Evolutionary conservation across 2,888 invertebrate species (phyloP).

Genomic region (Troilus luridus): DNA sequence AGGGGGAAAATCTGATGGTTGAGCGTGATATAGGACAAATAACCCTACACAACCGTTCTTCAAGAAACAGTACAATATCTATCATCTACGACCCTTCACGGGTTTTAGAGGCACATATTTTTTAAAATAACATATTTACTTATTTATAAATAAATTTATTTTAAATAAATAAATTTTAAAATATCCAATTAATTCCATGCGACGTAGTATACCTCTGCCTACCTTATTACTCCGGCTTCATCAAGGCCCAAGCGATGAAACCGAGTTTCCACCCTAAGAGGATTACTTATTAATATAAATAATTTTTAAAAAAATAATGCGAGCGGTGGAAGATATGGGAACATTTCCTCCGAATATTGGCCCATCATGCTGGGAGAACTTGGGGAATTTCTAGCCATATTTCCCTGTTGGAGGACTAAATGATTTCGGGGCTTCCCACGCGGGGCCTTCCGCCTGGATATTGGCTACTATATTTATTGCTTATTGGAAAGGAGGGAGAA

Average conservation of each 20-base stretch:
- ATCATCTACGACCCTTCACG: too few species aligned
- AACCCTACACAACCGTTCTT: too few species aligned
- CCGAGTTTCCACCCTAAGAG: background rate
- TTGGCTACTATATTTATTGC: slow-evolving; percentile 36
- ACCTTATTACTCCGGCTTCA: too few species aligned
- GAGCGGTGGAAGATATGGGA: background rate
- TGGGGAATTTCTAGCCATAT: slow-evolving; percentile 28
- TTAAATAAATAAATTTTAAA: too few species aligned
- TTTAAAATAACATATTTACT: too few species aligned
- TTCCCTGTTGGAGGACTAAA: slow-evolving; percentile 33
- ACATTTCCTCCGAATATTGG: background rate
- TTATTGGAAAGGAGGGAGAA: slow-evolving; percentile 17
- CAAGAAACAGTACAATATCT: too few species aligned
- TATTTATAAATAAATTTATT: too few species aligned
- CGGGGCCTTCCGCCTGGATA: slow-evolving; percentile 8
- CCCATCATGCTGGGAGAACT: slow-evolving; percentile 8
- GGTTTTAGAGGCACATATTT: too few species aligned
- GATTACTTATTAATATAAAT: background rate
- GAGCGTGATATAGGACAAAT: too few species aligned
- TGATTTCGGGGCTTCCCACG: slow-evolving; percentile 32
- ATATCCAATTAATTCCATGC: too few species aligned
- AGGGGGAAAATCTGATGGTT: too few species aligned
- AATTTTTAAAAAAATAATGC: background rate
- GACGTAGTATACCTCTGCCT: too few species aligned
- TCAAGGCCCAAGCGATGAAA: background rate